phyloP scores from a whole-genome alignment of 2,113 vertebrate species.

The Phoenicopterus ruber region DNA sequence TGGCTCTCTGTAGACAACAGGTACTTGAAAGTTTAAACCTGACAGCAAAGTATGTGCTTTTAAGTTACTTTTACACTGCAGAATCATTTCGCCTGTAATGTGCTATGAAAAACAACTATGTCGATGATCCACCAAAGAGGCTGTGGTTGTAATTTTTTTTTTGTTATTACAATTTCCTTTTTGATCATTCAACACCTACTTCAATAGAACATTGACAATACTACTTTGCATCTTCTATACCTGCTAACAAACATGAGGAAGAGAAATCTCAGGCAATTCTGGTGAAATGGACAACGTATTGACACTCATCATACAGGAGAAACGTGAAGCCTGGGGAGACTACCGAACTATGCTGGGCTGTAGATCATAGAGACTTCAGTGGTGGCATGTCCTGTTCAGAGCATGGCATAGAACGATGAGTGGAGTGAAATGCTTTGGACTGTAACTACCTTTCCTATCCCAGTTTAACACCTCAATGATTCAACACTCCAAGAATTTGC shows the following conservation, averaged over 20 bases:
- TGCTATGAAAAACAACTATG: not conserved
- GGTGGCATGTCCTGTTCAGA: not conserved
- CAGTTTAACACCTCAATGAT: not conserved
- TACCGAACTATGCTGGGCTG: not conserved
- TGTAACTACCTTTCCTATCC: not conserved
- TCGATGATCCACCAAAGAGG: not conserved
- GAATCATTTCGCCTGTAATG: not conserved
- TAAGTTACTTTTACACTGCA: not conserved
- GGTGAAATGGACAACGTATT: not conserved
- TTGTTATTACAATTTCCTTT: not conserved
- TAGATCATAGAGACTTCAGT: not conserved
- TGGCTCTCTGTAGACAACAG: not conserved
- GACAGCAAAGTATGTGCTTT: not conserved
- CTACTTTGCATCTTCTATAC: not conserved
- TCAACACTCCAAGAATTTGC: not conserved
- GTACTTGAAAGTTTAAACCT: not conserved
- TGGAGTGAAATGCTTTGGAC: not conserved
- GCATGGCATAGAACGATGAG: too few relatives aligned
- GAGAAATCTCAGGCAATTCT: not conserved
- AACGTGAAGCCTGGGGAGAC: not conserved
- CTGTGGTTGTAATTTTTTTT: not conserved
- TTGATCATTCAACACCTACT: not conserved
- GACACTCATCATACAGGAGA: not conserved
- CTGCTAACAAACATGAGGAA: not conserved
- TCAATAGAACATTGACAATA: not conserved